These are phyloP conservation scores for Diuraphis noxia DNA, from an alignment of 1,140 invertebrate species.

Conservation along the genomic window DNA sequence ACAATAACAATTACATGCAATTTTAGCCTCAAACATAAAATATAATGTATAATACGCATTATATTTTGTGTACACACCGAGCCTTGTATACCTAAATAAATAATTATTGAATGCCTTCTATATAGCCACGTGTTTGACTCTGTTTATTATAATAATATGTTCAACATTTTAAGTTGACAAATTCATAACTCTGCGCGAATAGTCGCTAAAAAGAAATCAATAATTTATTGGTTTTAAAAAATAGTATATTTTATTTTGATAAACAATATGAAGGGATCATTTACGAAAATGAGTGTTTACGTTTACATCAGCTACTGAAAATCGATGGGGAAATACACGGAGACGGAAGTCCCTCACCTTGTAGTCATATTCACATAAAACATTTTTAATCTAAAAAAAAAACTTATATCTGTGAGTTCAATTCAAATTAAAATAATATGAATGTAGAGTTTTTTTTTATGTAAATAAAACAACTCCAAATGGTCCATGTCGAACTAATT, in stretches of 20 bases:
- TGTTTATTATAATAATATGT: background rate
- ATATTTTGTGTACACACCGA: background rate
- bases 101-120: background rate
- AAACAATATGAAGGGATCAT: background rate
- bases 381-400: background rate
- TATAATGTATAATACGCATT: background rate
- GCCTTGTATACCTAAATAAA: background rate
- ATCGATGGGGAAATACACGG: background rate
- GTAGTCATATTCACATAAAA: background rate
- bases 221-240: background rate
- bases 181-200: background rate
- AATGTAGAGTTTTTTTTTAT: constrained; percentile 6
- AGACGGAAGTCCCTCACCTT: background rate
- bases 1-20: background rate
- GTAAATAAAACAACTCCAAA: constrained; percentile 12
- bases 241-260: background rate
- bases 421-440: background rate
- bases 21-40: background rate
- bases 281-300: background rate
- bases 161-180: background rate
- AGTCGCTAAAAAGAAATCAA: background rate
- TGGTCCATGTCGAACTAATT: constrained; percentile 26
- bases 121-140: background rate
- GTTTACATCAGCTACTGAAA: background rate
- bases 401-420: background rate